Conservation (phyloP, 2,113 vertebrate species). For the Seriola quinqueradiata region DNA sequence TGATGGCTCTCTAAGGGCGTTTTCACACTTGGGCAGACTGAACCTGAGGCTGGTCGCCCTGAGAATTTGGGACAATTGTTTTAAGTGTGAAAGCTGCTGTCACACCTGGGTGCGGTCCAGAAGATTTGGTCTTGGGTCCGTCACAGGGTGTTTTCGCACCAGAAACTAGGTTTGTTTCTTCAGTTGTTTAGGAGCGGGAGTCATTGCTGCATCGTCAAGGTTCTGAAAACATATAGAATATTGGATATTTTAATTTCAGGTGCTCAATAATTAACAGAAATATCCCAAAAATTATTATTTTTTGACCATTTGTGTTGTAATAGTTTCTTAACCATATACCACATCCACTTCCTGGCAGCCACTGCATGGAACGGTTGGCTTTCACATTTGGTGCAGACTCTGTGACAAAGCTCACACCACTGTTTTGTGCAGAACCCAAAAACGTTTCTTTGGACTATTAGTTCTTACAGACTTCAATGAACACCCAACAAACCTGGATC, state of each 20-base stretch:
- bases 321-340: no score
- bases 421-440: no score
- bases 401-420: no score
- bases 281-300: neutral
- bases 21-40: constrained; percentile 44
- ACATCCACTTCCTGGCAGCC: neutral
- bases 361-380: neutral
- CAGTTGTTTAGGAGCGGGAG: neutral
- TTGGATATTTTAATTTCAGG: neutral
- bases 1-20: constrained; percentile 41
- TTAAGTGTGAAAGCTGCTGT: constrained; percentile 51
- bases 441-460: no score
- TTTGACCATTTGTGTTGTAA: neutral
- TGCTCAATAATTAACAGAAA: neutral
- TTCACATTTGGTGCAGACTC: neutral
- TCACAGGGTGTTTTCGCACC: constrained; percentile 36
- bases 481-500: neutral
- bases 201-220: neutral
- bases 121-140: constrained; percentile 18
- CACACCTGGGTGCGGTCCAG: constrained; percentile 48
- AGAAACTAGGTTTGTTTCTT: constrained; percentile 10
- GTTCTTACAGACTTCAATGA: neutral
- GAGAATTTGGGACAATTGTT: constrained; percentile 43
- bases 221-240: constrained; percentile 3
- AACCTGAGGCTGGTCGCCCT: constrained; percentile 31